phyloP scores from a whole-genome alignment of 1,140 invertebrate species.

The Aphis craccivora region DNA sequence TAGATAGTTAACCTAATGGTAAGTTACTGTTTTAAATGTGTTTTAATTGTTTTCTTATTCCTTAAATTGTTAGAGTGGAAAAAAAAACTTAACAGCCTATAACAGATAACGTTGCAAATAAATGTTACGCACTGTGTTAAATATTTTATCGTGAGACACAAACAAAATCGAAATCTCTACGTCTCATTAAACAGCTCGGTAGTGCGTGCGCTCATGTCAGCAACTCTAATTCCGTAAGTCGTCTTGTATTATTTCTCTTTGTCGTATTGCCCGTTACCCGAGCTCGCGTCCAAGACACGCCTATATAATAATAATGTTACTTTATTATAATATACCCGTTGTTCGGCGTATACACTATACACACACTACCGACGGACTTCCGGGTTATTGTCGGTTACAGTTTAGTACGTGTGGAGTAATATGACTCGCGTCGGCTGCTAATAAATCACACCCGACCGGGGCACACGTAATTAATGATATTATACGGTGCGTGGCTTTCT shows the following conservation, averaged over 20 bases:
- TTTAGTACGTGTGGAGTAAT: background rate
- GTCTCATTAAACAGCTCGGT: background rate
- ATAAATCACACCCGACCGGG: background rate
- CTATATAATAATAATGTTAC: background rate
- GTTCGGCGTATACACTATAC: background rate
- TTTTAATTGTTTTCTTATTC: background rate
- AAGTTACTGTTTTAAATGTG: background rate
- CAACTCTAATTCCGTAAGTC: background rate
- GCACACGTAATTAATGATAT: background rate
- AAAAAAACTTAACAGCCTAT: background rate
- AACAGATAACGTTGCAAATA: background rate
- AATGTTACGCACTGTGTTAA: background rate
- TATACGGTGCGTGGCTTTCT: background rate
- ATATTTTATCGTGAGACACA: background rate
- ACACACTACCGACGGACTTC: background rate
- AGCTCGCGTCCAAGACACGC: background rate
- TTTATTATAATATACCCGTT: background rate
- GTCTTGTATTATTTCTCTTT: background rate
- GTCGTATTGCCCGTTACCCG: background rate
- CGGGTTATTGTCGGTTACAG: background rate
- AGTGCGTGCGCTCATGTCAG: background rate
- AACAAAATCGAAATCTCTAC: slow-evolving; percentile 10
- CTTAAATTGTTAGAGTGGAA: background rate
- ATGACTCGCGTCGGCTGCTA: background rate
- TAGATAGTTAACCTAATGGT: background rate